Conservation (phyloP, 2,113 vertebrate genomes). For the Collichthys lucidus region DNA sequence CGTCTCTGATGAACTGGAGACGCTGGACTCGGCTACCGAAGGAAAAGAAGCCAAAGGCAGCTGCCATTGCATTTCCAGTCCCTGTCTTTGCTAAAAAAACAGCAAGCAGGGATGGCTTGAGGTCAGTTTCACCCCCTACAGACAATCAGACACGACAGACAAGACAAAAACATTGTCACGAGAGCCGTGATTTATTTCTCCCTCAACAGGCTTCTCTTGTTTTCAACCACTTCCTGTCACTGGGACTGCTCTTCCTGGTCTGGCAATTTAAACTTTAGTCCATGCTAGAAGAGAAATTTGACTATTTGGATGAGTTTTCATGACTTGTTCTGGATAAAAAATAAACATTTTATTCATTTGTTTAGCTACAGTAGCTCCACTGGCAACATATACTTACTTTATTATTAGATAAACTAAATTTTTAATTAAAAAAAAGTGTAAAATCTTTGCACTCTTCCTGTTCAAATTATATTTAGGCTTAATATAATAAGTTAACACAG, state of each 20-base stretch:
- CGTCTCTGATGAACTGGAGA: slow-evolving; percentile 74
- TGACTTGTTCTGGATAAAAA: background rate
- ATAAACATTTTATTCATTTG: background rate
- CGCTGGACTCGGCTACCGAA: slow-evolving; percentile 54
- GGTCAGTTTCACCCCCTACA: slow-evolving; percentile 62
- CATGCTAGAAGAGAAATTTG: slow-evolving; percentile 20
- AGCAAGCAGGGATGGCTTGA: slow-evolving; percentile 52
- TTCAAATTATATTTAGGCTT: too few relatives aligned
- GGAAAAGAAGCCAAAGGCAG: slow-evolving; percentile 62
- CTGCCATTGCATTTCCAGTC: slow-evolving; percentile 63
- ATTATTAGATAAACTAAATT: background rate
- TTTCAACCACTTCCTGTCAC: slow-evolving; percentile 74
- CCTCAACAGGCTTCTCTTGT: slow-evolving; percentile 66
- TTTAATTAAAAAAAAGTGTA: background rate
- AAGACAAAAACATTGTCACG: slow-evolving; percentile 65
- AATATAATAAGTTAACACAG: too few relatives aligned
- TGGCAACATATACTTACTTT: background rate
- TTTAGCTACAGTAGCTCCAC: background rate
- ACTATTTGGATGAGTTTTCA: slow-evolving; percentile 18
- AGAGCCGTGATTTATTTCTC: slow-evolving; percentile 66
- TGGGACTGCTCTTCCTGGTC: slow-evolving; percentile 34
- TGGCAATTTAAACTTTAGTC: slow-evolving; percentile 3
- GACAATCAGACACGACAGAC: slow-evolving; percentile 51
- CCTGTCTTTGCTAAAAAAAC: slow-evolving; percentile 53
- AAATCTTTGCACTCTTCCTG: background rate